Conservation (phyloP, 2,888 invertebrate genomes). For the Emmelina monodactyla region DNA sequence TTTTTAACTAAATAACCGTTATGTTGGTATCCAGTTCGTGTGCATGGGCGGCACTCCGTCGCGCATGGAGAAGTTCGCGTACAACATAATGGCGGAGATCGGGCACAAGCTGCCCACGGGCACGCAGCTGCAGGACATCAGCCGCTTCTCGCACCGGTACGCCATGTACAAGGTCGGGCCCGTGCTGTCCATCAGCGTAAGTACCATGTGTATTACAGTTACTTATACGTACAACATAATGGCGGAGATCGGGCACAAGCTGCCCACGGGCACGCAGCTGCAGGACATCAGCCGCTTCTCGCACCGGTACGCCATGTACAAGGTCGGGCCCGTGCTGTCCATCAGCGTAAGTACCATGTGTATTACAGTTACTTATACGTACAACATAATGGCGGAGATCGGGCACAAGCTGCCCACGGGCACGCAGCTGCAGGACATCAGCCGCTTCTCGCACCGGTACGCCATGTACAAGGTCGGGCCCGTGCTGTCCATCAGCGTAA, state of each 20-base stretch:
- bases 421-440: constrained; percentile 86
- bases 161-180: constrained; percentile 96
- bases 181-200: constrained; percentile 83
- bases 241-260: constrained; percentile 87
- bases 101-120: constrained; percentile 90
- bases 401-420: constrained; percentile 90
- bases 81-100: constrained; percentile 89
- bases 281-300: constrained; percentile 91
- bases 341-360: constrained; percentile 86
- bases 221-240: constrained; percentile 89
- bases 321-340: constrained; percentile 88
- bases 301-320: constrained; percentile 94
- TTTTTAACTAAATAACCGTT: too few relatives aligned
- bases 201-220: too few relatives aligned
- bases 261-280: constrained; percentile 87
- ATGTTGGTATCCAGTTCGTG: constrained; percentile 90
- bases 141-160: constrained; percentile 90
- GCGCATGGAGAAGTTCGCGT: constrained; percentile 92
- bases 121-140: constrained; percentile 86
- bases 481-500: constrained; percentile 83
- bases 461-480: constrained; percentile 96
- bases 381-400: constrained; percentile 89
- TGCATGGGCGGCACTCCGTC: constrained; percentile 97
- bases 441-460: constrained; percentile 90
- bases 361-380: too few relatives aligned